Evolutionary conservation across 53 echinoderm and acorn worm genomes (phyloP), one percentile per base, ranked within the genome.

Genomic region (Arbacia lixula): DNA sequence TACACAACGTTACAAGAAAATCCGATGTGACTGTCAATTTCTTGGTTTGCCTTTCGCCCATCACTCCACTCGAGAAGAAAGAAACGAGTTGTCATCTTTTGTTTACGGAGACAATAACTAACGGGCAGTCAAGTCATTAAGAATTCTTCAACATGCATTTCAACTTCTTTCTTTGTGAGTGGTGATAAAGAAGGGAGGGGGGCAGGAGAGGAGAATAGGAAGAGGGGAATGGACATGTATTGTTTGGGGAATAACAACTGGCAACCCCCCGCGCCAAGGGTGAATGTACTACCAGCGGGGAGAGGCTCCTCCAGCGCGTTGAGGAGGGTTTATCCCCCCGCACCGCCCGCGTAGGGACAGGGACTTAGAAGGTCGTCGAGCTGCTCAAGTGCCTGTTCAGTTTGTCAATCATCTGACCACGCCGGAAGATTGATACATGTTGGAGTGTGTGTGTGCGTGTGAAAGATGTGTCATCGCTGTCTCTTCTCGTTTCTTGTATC

Each of bases 321-420:
- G 14, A 38, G 21, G 57, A 20, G 57, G 77, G 60, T 55, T 77
- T 77, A 34, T 32, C 55, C 58, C 77, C 77, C 77, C 77, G 77
- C 27, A 26, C 14, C 60, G 77, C 77, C 77, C 35, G 37, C 38
- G 57, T 14, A 58, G 77, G 77, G 77, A 42, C 10, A 64, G 40
- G 57, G 77, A 57, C 77, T 77, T 77, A 77, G 25, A 25, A 60
- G 57, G 58, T 37, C 57, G n/a, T n/a, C n/a, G n/a, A n/a, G n/a
- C n/a, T 17, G 11, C 28, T 77, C 58, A 24, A 77, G 77, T 25
- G 74, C 12, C 58, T 43, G 25, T 77, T 36, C 22, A 40, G 19
- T 5, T 36, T 58, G 77, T 77, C 77, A 77, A 77, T 77, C 77
- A 77, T n/a, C n/a, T n/a, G n/a, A n/a, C n/a, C n/a, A n/a, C n/a